Evolutionary conservation across 2,888 invertebrate genomes (phyloP).

Genomic region (Clistopyga incitator): DNA sequence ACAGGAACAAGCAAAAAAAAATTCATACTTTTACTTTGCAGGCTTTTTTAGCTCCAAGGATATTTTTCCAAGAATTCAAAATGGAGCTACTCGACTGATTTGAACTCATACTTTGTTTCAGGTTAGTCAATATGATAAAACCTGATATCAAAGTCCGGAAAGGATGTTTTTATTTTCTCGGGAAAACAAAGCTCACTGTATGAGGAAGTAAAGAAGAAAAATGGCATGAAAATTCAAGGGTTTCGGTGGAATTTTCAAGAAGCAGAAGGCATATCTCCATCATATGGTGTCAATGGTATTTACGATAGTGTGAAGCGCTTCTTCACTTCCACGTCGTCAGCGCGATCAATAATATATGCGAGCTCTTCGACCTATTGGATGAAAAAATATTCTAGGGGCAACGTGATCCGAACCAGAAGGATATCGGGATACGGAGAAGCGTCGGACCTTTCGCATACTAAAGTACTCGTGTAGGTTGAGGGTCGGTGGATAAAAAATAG

Average conservation of each 20-base stretch:
- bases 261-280: neutral
- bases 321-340: slow-evolving; percentile 12
- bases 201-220: too few relatives aligned
- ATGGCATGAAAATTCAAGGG: too few relatives aligned
- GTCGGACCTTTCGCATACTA: slow-evolving; percentile 37
- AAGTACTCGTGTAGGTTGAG: slow-evolving; percentile 3
- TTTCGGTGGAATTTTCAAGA: neutral
- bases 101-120: too few relatives aligned
- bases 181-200: too few relatives aligned
- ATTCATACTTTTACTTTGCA: too few relatives aligned
- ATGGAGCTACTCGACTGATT: too few relatives aligned
- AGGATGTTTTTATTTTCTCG: too few relatives aligned
- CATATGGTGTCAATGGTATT: neutral
- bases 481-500: slow-evolving; percentile 19
- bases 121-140: too few relatives aligned
- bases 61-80: too few relatives aligned
- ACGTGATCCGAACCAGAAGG: neutral
- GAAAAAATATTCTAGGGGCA: neutral
- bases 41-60: too few relatives aligned
- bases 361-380: neutral
- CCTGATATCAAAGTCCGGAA: too few relatives aligned
- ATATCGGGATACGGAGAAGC: neutral
- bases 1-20: too few relatives aligned
- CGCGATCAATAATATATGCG: slow-evolving; percentile 18
- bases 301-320: neutral